A percentile compares a stretch with the other conserved stretches of the same genome.
phyloP scores from a whole-genome alignment of 2,797 vertebrate species.

The Rhodeus uyekii region DNA sequence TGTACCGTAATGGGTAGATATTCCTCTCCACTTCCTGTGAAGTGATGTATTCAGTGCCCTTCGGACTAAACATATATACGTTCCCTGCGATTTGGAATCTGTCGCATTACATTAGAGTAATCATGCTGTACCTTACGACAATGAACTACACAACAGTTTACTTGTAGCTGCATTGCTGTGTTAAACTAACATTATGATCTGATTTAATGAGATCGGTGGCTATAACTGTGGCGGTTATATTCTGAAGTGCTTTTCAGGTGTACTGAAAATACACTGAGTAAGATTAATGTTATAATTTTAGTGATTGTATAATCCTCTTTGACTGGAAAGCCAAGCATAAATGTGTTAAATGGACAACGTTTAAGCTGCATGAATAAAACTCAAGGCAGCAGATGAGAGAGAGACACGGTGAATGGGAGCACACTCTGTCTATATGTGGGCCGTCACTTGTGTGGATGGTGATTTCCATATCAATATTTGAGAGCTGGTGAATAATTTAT shows the following conservation, averaged over 20 bases:
- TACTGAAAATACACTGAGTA: not conserved
- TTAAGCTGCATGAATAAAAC: conserved; percentile 23
- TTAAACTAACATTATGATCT: conserved; percentile 7
- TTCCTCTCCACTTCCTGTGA: not conserved
- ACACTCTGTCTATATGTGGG: conserved; percentile 46
- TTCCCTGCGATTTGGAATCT: not conserved
- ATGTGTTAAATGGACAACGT: not conserved
- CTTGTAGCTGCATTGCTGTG: not conserved
- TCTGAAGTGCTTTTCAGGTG: conserved; percentile 9
- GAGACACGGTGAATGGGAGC: conserved; percentile 42
- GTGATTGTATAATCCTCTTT: conserved; percentile 22
- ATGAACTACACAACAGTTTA: not conserved
- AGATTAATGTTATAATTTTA: conserved; percentile 20
- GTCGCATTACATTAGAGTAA: not conserved
- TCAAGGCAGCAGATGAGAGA: conserved; percentile 20
- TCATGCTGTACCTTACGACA: not conserved
- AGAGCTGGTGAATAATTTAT: conserved; percentile 71
- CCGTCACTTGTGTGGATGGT: conserved; percentile 57
- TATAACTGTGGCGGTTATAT: not conserved
- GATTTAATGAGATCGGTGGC: not conserved
- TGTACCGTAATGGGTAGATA: not conserved
- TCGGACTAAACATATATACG: not conserved
- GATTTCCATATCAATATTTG: conserved; percentile 77
- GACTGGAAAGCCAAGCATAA: conserved; percentile 21
- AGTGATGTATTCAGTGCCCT: not conserved